Conservation (phyloP, 2,797 vertebrate species). For the Ciconia nigra region DNA sequence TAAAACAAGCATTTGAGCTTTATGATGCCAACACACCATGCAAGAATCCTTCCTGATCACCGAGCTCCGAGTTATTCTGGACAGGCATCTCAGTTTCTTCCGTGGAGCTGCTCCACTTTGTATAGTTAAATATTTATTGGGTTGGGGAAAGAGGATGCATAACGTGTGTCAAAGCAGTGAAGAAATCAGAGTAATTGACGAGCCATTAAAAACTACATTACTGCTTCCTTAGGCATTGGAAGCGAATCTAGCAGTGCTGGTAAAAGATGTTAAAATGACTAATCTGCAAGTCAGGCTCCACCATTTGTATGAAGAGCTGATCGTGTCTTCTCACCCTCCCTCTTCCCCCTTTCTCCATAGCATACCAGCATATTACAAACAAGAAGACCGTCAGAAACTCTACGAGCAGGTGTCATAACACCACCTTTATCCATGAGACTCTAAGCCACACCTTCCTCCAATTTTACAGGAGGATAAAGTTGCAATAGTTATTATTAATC, state of each 20-base stretch:
- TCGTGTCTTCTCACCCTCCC: background rate
- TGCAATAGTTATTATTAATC: background rate
- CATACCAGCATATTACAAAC: background rate
- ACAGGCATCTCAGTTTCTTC: background rate
- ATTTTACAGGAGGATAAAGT: background rate
- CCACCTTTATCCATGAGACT: accelerated
- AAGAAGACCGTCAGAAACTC: background rate
- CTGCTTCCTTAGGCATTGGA: background rate
- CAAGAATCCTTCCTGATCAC: background rate
- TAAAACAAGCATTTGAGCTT: background rate
- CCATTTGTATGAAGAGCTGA: background rate
- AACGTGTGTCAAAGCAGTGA: background rate
- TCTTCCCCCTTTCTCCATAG: background rate
- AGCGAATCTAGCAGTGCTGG: background rate
- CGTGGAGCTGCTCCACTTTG: background rate
- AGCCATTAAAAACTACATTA: background rate
- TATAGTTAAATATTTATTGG: background rate
- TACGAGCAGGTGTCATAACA: background rate
- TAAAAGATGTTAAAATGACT: background rate
- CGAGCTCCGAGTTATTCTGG: background rate
- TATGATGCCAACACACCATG: too few species aligned
- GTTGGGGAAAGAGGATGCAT: background rate
- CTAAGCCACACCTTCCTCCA: background rate
- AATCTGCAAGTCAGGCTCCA: background rate
- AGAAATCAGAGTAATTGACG: background rate